A percentile compares a stretch with the other conserved stretches of the same genome.
phyloP scores from a whole-genome alignment of 2,113 vertebrate genomes.

The Psephotus haematonotus region DNA sequence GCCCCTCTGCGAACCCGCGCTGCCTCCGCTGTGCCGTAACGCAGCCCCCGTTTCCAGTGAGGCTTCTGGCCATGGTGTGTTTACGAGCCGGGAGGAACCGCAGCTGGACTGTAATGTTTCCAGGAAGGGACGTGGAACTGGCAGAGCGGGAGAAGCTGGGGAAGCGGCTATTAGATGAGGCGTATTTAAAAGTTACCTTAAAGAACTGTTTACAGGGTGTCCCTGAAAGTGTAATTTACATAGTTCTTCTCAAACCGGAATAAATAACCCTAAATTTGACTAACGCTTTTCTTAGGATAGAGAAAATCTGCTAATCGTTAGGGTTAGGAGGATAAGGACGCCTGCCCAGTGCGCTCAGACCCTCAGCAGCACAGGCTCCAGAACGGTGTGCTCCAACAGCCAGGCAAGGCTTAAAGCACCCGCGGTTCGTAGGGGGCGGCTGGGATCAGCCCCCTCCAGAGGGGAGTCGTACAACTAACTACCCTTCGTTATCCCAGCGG shows the following conservation, averaged over 20 bases:
- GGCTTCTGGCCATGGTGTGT: rapidly evolving
- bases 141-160: background rate
- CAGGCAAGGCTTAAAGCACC: background rate
- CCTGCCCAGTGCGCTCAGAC: background rate
- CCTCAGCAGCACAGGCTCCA: background rate
- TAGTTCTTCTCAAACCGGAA: background rate
- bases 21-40: background rate
- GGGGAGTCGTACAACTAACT: rapidly evolving
- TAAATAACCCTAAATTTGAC: background rate
- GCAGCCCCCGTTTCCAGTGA: rapidly evolving
- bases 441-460: too few species aligned
- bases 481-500: background rate
- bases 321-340: background rate
- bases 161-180: background rate
- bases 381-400: rapidly evolving
- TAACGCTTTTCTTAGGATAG: background rate
- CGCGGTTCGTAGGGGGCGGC: background rate
- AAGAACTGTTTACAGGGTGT: background rate
- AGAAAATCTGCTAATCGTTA: background rate
- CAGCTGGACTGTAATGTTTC: background rate
- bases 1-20: background rate
- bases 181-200: background rate
- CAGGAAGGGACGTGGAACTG: background rate
- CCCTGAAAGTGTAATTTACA: background rate
- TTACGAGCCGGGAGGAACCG: background rate